A percentile compares a stretch with the other conserved stretches of the same genome.
Conservation (phyloP, 1,140 invertebrate species). For the Spodoptera litura region DNA sequence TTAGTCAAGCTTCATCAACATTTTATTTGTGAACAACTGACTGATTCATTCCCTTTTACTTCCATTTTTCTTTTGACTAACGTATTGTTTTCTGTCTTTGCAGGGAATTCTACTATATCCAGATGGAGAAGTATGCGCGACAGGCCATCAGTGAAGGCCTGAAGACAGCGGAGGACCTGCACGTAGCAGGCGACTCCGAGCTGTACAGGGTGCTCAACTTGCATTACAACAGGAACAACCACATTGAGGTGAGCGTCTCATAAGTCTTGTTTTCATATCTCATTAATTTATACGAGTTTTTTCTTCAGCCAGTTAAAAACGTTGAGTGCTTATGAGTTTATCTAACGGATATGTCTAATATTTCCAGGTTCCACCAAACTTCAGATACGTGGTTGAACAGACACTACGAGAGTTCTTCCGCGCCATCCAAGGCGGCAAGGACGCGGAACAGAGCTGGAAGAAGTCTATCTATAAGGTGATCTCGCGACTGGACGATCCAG, state of each 20-base stretch:
- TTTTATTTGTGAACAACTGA: slow-evolving; percentile 21
- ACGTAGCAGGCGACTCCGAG: slow-evolving; percentile 97
- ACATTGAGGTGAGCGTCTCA: slow-evolving; percentile 95
- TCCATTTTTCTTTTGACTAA: slow-evolving; percentile 14
- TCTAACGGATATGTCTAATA: slow-evolving; percentile 10
- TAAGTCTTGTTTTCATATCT: not conserved
- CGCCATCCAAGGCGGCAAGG: slow-evolving; percentile 97
- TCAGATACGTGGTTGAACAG: slow-evolving; percentile 98
- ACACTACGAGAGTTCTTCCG: slow-evolving; percentile 99
- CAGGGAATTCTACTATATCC: slow-evolving; percentile 99
- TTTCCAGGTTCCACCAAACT: slow-evolving; percentile 97
- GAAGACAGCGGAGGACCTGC: slow-evolving; percentile 96
- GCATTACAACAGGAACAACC: slow-evolving; percentile 99
- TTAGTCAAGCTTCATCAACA: slow-evolving; percentile 39
- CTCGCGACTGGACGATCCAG: slow-evolving; percentile 98
- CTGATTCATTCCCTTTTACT: slow-evolving; percentile 4
- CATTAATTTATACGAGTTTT: not conserved
- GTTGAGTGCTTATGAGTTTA: not conserved
- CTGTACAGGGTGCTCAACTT: slow-evolving; percentile 99
- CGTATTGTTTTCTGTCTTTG: slow-evolving; percentile 75
- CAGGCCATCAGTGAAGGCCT: slow-evolving; percentile 98
- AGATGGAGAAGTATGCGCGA: slow-evolving; percentile 99
- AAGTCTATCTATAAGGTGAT: slow-evolving; percentile 99
- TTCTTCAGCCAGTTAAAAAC: not conserved
- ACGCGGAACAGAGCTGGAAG: slow-evolving; percentile 99